These are phyloP conservation scores for Atta texana DNA, from an alignment of 1,140 invertebrate species.

Conservation along the genomic window DNA sequence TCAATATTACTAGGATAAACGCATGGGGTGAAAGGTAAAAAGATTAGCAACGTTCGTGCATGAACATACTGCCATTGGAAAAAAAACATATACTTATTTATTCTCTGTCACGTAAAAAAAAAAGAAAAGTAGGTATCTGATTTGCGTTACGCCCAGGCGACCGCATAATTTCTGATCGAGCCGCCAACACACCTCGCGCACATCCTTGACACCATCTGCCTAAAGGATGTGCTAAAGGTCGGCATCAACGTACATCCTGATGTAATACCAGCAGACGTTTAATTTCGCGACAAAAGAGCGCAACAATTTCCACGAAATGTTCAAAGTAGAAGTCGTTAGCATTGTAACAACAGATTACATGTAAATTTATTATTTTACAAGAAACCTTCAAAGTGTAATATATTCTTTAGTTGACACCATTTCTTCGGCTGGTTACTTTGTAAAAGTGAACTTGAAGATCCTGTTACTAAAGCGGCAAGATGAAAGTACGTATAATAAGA, in stretches of 20 bases:
- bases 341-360: not conserved
- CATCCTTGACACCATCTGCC: conserved; percentile 76
- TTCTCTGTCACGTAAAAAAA: conserved; percentile 39
- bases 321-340: not conserved
- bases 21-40: conserved; percentile 33
- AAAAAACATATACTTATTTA: conserved; percentile 57
- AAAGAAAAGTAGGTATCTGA: conserved; percentile 51
- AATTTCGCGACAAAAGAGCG: conserved; percentile 37
- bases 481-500: conserved; percentile 57
- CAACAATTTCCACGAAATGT: conserved; percentile 25
- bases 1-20: not conserved
- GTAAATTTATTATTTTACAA: not conserved
- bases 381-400: not conserved
- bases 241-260: conserved; percentile 50
- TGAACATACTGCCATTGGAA: not conserved
- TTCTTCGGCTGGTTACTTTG: not conserved
- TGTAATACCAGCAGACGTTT: conserved; percentile 53
- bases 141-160: conserved; percentile 71
- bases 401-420: not conserved
- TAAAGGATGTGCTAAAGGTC: conserved; percentile 77
- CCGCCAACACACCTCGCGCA: conserved; percentile 63
- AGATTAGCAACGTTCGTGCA: conserved; percentile 7
- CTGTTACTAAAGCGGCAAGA: conserved; percentile 55
- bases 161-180: conserved; percentile 74
- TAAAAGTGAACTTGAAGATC: conserved; percentile 52